A percentile compares a stretch with the other conserved stretches of the same genome.
phyloP scores from a whole-genome alignment of 2,888 invertebrate species.

The Xanthia icteritia region DNA sequence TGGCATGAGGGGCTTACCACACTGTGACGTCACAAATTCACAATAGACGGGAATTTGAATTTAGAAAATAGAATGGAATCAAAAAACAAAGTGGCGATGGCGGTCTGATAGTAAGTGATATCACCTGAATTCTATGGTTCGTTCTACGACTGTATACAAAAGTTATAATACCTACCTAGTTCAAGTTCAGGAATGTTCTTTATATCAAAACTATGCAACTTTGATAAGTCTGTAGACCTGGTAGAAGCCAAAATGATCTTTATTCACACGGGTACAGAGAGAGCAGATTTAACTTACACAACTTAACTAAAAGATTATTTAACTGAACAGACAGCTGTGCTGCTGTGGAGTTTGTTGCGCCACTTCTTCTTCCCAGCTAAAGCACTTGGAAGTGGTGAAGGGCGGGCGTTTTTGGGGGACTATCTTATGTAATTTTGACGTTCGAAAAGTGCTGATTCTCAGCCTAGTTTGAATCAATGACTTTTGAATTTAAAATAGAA shows the following conservation, averaged over 20 bases:
- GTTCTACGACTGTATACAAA: slow-evolving; percentile 10
- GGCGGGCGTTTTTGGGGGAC: too few relatives aligned
- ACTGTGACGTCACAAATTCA: slow-evolving; percentile 55
- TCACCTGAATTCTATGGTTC: slow-evolving; percentile 19
- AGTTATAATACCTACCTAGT: not conserved
- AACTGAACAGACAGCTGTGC: too few relatives aligned
- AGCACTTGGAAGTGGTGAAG: too few relatives aligned
- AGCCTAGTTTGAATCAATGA: too few relatives aligned
- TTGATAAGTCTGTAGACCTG: not conserved
- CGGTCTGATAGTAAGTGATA: slow-evolving; percentile 7
- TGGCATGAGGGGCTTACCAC: slow-evolving; percentile 68
- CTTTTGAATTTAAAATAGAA: too few relatives aligned
- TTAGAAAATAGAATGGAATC: slow-evolving; percentile 15
- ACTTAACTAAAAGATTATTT: not conserved
- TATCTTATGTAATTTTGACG: too few relatives aligned
- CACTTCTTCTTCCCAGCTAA: too few relatives aligned
- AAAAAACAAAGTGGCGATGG: slow-evolving; percentile 1
- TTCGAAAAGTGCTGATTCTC: too few relatives aligned
- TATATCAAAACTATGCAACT: not conserved
- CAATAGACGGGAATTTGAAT: slow-evolving; percentile 13
- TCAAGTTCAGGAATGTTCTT: not conserved
- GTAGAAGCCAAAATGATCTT: not conserved
- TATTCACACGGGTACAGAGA: not conserved
- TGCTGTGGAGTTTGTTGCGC: too few relatives aligned
- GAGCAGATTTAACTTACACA: not conserved